Conservation (phyloP, 2,888 invertebrate species). For the Apeira syringaria region DNA sequence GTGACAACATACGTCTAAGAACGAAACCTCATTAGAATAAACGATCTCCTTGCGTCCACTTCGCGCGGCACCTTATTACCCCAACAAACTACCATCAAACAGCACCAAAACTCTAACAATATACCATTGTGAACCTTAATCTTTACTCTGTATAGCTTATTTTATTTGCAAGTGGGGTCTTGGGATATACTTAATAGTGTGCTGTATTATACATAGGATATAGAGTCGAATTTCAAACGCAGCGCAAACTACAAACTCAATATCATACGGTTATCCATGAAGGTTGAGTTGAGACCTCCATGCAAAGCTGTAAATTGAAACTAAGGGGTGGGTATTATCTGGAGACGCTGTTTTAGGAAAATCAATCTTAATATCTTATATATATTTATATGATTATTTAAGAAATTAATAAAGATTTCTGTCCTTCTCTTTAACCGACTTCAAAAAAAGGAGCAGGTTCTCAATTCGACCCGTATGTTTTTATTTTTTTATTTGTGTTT, state of each 20-base stretch:
- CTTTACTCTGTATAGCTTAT: constrained; percentile 38
- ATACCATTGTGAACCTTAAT: constrained; percentile 41
- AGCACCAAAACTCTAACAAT: constrained; percentile 48
- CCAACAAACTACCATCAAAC: constrained; percentile 81
- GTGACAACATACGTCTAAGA: constrained; percentile 49
- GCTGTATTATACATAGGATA: constrained; percentile 43
- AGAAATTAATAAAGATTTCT: too few relatives aligned
- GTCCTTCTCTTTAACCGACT: too few relatives aligned
- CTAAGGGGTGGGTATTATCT: constrained; percentile 37
- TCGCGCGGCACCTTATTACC: constrained; percentile 79
- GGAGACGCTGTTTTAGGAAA: too few relatives aligned
- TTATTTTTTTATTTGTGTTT: too few relatives aligned
- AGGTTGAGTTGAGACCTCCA: constrained; percentile 73
- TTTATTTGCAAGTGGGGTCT: constrained; percentile 35
- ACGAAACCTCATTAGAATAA: constrained; percentile 82
- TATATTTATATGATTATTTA: too few relatives aligned
- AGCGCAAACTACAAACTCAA: constrained; percentile 58
- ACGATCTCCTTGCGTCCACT: constrained; percentile 82
- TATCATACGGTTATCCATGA: constrained; percentile 61
- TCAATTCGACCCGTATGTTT: too few relatives aligned
- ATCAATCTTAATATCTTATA: too few relatives aligned
- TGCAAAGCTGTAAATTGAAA: constrained; percentile 75
- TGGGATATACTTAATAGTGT: constrained; percentile 40
- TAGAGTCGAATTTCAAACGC: constrained; percentile 54
- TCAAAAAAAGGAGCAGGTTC: too few relatives aligned